Base-by-base conservation (phyloP, 1,140 invertebrate species). In the Paraescarpia echinospica region DNA sequence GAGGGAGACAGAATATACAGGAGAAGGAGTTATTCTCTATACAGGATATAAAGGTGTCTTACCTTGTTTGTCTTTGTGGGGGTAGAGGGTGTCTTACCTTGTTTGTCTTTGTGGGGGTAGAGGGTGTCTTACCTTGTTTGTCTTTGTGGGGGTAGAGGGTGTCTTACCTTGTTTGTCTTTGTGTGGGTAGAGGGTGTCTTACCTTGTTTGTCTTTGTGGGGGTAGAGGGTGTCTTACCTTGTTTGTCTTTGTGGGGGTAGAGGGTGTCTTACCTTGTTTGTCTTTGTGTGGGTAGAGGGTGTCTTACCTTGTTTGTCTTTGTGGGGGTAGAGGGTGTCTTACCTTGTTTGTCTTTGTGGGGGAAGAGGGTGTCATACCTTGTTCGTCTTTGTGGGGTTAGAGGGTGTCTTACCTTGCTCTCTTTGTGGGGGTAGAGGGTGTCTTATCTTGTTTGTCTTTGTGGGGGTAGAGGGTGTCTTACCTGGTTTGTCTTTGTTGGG, bases 51-150 rank as follows among this genome's bases (percentile, higher is more conserved):
- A 41, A 12, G 41, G 41, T 12, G 12, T 41, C 59, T 77, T 77
- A 91, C 33, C 92, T 41, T 33, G 51, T 51, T 89, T 92, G 35
- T n/a, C 6, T 88, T 92, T 34, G 91, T 35, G 33, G 59, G 51
- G 31, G 92, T 77, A 31, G 59, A 89, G 35, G 92, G 89, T 2
- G 91, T 34, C n/a, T n/a, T n/a, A n/a, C n/a, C n/a, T n/a, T n/a
- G n/a, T n/a, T n/a, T n/a, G n/a, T n/a, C n/a, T n/a, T n/a, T n/a
- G n/a, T n/a, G n/a, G n/a, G n/a, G n/a, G n/a, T n/a, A n/a, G n/a
- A 41, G 41, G 41, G 41, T 12, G 12, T 41, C 59, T 77, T 77
- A 91, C 33, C 92, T 41, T 33, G 51, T 51, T 89, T 92, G 35
- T n/a, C 6, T 88, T 92, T 34, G 91, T 35, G 33, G 59, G 51